Evolutionary conservation across 2,113 vertebrate species (phyloP), one percentile per base, ranked within the genome.

Genomic region (Planiliza haematocheilus): DNA sequence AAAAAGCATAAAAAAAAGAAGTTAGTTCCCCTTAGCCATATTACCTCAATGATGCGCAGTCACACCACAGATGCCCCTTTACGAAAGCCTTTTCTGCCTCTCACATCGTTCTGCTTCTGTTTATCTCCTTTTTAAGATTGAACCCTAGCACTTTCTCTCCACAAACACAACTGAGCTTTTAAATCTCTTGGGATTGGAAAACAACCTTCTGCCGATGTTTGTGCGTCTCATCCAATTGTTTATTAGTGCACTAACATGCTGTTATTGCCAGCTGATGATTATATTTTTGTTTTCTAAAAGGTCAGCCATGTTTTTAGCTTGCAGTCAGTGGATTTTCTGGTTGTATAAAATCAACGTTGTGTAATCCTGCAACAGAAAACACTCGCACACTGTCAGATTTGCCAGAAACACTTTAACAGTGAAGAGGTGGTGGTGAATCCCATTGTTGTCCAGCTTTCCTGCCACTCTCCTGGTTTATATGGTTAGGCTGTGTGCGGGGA

Each of bases 401-500:
- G 52, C 36, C 16, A n/a, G 20, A 67, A 59, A 45, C 24, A 46
- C 17, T 37, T 21, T 8, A 20, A 20, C 9, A 42, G n/a, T n/a
- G n/a, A n/a, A 72, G 43, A 30, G 24, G 24, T 39, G 8, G 1
- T 13, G 0, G 55, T 42, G 7, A 70, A 50, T 39, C 30, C 41
- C 73, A 68, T 61, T 56, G 39, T n/a, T 69, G 24, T 66, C 52
- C 45, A 39, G 46, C 56, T 17, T 51, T 20, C 52, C 34, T 57
- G 30, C 30, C 21, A 51, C 13, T 53, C 21, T 51, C 49, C 48
- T 30, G 52, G 62, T 7, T 37, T 65, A 36, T 13, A 20, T 65
- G 34, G n/a, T 64, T n/a, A 60, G 64, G 59, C 52, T 76, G 8
- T 43, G 34, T 0, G 17, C 42, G 39, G 58, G 57, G 70, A 70